phyloP scores from a whole-genome alignment of 2,113 vertebrate genomes.

The Hippocampus mohnikei region DNA sequence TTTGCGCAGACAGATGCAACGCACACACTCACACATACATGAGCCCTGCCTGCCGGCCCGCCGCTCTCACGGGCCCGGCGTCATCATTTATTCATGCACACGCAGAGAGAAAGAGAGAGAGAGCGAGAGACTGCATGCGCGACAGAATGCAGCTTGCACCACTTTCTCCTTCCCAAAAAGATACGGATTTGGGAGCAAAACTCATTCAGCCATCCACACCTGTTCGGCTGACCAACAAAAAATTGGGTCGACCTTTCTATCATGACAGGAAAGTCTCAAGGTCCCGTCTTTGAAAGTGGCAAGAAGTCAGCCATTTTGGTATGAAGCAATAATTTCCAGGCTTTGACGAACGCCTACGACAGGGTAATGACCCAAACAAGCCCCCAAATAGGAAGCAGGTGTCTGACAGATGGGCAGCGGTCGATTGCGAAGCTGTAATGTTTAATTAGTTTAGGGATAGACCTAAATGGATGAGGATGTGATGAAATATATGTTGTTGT shows the following conservation, averaged over 20 bases:
- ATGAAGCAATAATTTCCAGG: not conserved
- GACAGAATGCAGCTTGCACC: not conserved
- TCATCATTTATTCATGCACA: constrained; percentile 68
- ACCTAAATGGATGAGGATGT: not conserved
- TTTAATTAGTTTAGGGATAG: not conserved
- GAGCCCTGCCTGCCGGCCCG: constrained; percentile 43
- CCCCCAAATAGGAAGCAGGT: not conserved
- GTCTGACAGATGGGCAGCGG: not conserved
- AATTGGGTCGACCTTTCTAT: not conserved
- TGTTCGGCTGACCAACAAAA: not conserved
- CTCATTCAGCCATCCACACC: too few species aligned
- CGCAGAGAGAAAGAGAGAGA: constrained; percentile 19
- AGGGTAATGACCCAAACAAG: too few species aligned
- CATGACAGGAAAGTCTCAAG: not conserved
- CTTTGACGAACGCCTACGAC: not conserved
- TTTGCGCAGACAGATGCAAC: constrained; percentile 65
- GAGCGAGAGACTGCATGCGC: not conserved
- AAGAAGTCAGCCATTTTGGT: not conserved
- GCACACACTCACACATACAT: not conserved
- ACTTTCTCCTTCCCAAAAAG: not conserved
- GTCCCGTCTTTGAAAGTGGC: not conserved
- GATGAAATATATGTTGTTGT: not conserved
- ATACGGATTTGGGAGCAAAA: not conserved
- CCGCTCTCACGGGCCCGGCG: constrained; percentile 56
- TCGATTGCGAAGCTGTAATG: not conserved